Conservation (phyloP, 2,113 vertebrate genomes). For the Oceanodroma tethys region DNA sequence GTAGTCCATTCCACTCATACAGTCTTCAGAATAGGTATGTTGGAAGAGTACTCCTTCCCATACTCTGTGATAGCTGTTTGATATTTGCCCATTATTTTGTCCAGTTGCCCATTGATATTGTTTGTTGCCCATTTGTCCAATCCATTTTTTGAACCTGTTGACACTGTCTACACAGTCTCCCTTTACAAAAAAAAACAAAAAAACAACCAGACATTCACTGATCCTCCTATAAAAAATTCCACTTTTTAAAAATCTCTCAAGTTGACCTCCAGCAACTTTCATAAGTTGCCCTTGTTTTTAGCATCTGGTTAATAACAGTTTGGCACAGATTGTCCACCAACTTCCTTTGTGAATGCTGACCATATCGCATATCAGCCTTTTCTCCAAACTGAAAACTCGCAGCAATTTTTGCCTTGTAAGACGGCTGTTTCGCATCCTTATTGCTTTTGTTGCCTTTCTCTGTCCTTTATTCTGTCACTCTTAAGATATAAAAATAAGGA, state of each 20-base stretch:
- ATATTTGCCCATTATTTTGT: neutral
- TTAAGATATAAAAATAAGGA: neutral
- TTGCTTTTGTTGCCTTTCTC: neutral
- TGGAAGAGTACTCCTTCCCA: neutral
- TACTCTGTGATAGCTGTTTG: neutral
- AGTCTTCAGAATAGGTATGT: neutral
- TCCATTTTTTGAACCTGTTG: neutral
- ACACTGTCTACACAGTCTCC: neutral
- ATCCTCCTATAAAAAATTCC: no score
- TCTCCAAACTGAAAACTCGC: neutral
- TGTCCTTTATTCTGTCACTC: neutral
- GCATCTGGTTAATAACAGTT: neutral
- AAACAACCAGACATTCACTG: neutral
- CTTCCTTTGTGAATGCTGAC: neutral
- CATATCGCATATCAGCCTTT: neutral
- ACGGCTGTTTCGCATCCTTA: neutral
- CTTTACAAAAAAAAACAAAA: no score
- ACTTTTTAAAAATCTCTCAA: neutral
- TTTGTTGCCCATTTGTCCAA: neutral
- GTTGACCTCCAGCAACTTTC: neutral
- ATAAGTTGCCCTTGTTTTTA: neutral
- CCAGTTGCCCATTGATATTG: no score
- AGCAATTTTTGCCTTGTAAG: neutral
- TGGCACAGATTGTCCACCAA: neutral
- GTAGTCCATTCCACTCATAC: neutral